These are phyloP conservation scores for cat (Felis catus) DNA, from an alignment of 2,113 vertebrate genomes.

Conservation along the genomic window DNA sequence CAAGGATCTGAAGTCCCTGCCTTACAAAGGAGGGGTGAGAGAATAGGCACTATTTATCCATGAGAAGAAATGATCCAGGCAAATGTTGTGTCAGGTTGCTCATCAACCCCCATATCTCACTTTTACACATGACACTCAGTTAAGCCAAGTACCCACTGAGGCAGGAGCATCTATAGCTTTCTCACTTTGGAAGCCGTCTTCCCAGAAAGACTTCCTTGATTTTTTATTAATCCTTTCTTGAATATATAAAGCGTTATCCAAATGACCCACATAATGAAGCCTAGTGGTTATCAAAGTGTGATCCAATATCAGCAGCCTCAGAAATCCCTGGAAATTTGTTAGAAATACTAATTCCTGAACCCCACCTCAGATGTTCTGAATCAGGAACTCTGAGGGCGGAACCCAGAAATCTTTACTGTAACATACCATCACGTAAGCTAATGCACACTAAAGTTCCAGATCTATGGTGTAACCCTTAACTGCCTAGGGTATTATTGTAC, in stretches of 20 bases:
- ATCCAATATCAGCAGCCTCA: neutral
- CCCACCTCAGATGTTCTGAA: neutral
- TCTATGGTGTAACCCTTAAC: neutral
- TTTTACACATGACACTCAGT: neutral
- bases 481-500: neutral
- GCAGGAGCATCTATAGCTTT: neutral
- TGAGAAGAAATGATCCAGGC: neutral
- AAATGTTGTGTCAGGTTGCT: neutral
- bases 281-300: neutral
- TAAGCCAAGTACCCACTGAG: neutral
- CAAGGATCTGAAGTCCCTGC: neutral
- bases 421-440: neutral
- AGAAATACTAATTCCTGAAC: neutral
- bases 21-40: neutral
- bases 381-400: neutral
- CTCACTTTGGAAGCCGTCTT: neutral
- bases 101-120: neutral
- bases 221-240: neutral
- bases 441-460: rapidly evolving
- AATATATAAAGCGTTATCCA: neutral
- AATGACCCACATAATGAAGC: neutral
- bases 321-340: neutral
- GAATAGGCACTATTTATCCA: neutral
- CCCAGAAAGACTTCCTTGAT: neutral
- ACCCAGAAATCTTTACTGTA: neutral